Evolutionary conservation across 2,888 invertebrate species (phyloP).

Genomic region (Acronicta leporina): DNA sequence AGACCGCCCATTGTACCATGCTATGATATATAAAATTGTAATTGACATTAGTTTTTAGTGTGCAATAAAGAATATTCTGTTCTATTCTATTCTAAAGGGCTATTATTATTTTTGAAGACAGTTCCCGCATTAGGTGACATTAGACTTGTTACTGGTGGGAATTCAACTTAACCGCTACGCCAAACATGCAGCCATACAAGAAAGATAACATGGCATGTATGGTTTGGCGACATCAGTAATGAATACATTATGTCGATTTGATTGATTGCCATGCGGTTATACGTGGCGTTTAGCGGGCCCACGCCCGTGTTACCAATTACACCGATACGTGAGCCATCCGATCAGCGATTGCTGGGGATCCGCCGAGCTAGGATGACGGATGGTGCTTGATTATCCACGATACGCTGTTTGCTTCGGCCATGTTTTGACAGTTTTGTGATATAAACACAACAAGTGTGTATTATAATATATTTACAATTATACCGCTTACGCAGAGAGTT

Average conservation of each 20-base stretch:
- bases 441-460: constrained; percentile 1
- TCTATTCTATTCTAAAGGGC: no score
- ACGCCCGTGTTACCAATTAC: constrained; percentile 46
- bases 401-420: constrained; percentile 27
- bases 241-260: constrained; percentile 55
- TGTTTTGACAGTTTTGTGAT: constrained; percentile 14
- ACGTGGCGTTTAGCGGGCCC: constrained; percentile 32
- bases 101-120: no score
- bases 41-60: no score
- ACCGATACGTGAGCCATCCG: constrained; percentile 32
- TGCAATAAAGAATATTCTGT: no score
- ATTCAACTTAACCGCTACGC: no score
- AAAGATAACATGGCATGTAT: constrained; percentile 18
- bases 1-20: no score
- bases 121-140: no score
- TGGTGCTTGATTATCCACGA: constrained; percentile 44
- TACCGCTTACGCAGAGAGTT: not conserved
- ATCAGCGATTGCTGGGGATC: constrained; percentile 36
- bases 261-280: constrained; percentile 49
- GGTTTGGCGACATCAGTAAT: constrained; percentile 45
- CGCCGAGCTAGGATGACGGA: constrained; percentile 28
- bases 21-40: no score
- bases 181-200: no score
- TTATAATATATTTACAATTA: not conserved
- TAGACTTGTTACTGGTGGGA: no score